phyloP scores from a whole-genome alignment of 2,797 vertebrate species.

The Paedocypris micromegethes region DNA sequence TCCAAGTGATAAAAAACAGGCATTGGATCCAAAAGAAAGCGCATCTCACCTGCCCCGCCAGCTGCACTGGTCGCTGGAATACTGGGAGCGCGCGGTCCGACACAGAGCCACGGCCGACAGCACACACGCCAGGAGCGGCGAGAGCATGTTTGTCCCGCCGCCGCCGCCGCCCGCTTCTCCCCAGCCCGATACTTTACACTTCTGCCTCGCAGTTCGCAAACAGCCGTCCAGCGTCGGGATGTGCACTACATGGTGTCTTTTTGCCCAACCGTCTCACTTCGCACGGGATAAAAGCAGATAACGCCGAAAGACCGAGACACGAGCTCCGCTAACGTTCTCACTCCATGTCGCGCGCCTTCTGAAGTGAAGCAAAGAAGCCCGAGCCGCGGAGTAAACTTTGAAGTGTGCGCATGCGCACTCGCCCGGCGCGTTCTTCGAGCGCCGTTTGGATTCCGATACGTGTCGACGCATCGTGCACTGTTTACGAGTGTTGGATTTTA shows the following conservation, averaged over 20 bases:
- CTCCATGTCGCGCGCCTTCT: slow-evolving; percentile 28
- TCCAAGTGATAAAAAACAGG: no score
- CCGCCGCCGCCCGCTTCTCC: slow-evolving; percentile 22
- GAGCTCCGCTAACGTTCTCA: background rate
- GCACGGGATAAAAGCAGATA: background rate
- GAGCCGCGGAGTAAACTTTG: slow-evolving; percentile 2
- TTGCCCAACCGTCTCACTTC: slow-evolving; percentile 46
- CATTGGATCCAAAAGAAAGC: background rate
- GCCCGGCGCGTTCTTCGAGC: slow-evolving; percentile 16
- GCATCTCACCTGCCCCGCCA: slow-evolving; percentile 90
- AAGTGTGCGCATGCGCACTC: slow-evolving; percentile 21
- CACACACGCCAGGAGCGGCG: slow-evolving; percentile 64
- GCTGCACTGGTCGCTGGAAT: slow-evolving; percentile 94
- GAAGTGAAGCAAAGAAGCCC: slow-evolving; percentile 22
- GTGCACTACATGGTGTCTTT: slow-evolving; percentile 62
- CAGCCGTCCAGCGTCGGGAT: slow-evolving; percentile 49
- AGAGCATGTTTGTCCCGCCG: slow-evolving; percentile 67
- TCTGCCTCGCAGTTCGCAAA: slow-evolving; percentile 50
- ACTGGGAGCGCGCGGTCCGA: slow-evolving; percentile 74
- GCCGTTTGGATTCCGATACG: slow-evolving; percentile 43
- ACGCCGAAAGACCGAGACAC: slow-evolving; percentile 1
- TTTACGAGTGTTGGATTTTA: no score
- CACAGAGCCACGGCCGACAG: slow-evolving; percentile 71
- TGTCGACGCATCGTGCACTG: slow-evolving; percentile 43
- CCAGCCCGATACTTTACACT: slow-evolving; percentile 38